Percentiles rank a stretch among this genome's conserved stretches.
phyloP scores from a whole-genome alignment of 1,140 invertebrate species.

The Zophobas morio region DNA sequence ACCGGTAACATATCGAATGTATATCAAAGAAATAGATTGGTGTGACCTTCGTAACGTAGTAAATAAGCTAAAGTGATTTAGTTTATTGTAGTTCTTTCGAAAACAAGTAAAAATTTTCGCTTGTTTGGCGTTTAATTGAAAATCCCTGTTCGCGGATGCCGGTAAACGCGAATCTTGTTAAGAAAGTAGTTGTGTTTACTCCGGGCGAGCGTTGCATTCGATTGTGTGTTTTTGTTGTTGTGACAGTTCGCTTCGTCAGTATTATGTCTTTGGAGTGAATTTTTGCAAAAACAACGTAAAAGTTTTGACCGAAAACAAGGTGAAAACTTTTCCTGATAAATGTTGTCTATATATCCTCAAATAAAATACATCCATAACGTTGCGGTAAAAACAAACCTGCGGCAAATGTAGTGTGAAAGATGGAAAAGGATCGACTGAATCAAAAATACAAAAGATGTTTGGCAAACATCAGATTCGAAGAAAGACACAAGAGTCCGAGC shows the following conservation, averaged over 20 bases:
- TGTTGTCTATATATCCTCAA: constrained; percentile 32
- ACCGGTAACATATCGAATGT: no score
- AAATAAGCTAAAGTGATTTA: no score
- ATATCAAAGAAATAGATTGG: no score
- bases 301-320: constrained; percentile 36
- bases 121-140: no score
- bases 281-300: constrained; percentile 40
- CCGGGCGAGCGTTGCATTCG: neutral
- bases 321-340: constrained; percentile 39
- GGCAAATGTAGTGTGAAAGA: constrained; percentile 39
- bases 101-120: no score
- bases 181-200: constrained; percentile 23
- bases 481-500: constrained; percentile 26
- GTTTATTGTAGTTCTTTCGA: no score
- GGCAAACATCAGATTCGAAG: constrained; percentile 40
- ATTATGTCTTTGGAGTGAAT: constrained; percentile 19
- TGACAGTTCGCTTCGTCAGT: constrained; percentile 26
- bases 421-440: constrained; percentile 41
- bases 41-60: no score
- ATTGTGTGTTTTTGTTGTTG: constrained; percentile 26
- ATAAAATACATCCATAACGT: constrained; percentile 37
- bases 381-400: constrained; percentile 37
- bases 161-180: neutral
- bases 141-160: no score
- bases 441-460: constrained; percentile 41